Conservation (phyloP, 2,113 vertebrate species). For the Leucoraja erinaceus region DNA sequence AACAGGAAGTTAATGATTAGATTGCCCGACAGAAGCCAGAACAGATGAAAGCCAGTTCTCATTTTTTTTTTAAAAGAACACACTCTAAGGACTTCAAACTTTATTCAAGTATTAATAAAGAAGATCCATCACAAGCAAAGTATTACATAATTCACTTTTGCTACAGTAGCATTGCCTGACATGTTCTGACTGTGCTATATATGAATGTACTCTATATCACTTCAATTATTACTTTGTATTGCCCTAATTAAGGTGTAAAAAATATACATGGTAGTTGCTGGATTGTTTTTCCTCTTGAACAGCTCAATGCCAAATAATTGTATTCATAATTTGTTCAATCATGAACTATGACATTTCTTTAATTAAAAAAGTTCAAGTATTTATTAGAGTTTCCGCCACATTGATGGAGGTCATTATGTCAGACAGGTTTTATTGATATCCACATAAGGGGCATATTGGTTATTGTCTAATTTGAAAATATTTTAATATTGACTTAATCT, state of each 20-base stretch:
- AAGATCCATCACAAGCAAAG: not conserved
- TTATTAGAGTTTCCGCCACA: not conserved
- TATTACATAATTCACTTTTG: not conserved
- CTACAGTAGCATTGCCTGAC: not conserved
- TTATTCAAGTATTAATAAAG: slow-evolving; percentile 1
- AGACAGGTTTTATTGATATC: not conserved
- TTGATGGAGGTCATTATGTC: not conserved
- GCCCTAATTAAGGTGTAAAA: not conserved
- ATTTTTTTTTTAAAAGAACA: too few relatives aligned
- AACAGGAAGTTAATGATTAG: not conserved
- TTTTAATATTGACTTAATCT: not conserved
- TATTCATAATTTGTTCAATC: too few relatives aligned
- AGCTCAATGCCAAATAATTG: not conserved
- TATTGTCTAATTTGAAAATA: not conserved
- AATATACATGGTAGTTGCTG: too few relatives aligned
- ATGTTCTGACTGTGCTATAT: not conserved
- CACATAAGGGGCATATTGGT: too few relatives aligned
- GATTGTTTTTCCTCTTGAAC: too few relatives aligned
- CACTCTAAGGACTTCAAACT: not conserved
- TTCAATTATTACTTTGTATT: not conserved
- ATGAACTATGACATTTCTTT: not conserved
- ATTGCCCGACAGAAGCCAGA: too few relatives aligned
- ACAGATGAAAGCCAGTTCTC: not conserved
- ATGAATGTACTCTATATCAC: not conserved
- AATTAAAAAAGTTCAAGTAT: too few relatives aligned